phyloP scores from a whole-genome alignment of 2,113 vertebrate species.

The Craseonycteris thonglongyai region DNA sequence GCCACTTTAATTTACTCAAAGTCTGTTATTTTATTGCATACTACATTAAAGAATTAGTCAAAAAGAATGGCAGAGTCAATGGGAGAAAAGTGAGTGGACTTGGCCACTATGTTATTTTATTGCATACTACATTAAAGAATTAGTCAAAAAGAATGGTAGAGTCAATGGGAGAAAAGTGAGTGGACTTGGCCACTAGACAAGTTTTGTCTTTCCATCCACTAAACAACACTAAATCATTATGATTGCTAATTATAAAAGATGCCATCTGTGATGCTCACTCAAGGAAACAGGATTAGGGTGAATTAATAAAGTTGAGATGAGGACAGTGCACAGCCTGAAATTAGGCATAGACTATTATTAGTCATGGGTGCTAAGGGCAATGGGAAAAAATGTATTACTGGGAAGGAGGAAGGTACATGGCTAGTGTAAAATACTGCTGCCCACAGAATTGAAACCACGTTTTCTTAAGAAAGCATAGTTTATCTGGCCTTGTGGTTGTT shows the following conservation, averaged over 20 bases:
- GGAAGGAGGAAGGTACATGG: neutral
- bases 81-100: neutral
- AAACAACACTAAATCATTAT: neutral
- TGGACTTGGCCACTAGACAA: neutral
- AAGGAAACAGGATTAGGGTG: slow-evolving; percentile 6
- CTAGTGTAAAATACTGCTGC: neutral
- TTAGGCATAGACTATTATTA: slow-evolving; percentile 28
- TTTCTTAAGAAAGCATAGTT: neutral
- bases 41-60: slow-evolving; percentile 33
- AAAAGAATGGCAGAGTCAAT: neutral
- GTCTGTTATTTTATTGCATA: neutral
- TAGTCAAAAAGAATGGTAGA: slow-evolving; percentile 28
- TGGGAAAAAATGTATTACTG: neutral
- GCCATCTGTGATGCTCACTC: slow-evolving; percentile 36
- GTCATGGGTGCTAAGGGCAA: slow-evolving; percentile 36
- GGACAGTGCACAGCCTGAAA: slow-evolving; percentile 31
- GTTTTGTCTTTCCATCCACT: neutral
- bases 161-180: neutral
- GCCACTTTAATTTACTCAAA: slow-evolving; percentile 18
- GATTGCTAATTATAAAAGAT: slow-evolving; percentile 31
- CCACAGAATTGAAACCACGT: neutral
- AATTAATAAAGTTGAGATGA: slow-evolving; percentile 59
- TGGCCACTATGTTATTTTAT: neutral
- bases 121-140: slow-evolving; percentile 20
- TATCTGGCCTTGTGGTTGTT: slow-evolving; percentile 22